These are phyloP conservation scores for Cromileptes altivelis DNA, from an alignment of 2,113 vertebrate species.

Conservation along the genomic window DNA sequence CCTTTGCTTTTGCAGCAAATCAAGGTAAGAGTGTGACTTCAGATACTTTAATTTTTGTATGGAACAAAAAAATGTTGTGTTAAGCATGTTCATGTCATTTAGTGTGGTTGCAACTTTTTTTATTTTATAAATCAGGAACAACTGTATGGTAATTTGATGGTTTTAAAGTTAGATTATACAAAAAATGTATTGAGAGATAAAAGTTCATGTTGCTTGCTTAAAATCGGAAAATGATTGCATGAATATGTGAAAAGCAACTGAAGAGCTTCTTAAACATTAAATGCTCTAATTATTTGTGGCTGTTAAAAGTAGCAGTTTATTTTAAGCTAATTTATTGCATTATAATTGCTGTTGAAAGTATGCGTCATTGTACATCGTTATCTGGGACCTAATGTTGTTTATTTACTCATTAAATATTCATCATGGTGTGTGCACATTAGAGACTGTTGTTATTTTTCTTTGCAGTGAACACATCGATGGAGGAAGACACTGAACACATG, in stretches of 20 bases:
- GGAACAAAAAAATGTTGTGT: neutral
- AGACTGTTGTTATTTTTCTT: slow-evolving; percentile 60
- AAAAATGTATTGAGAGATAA: neutral
- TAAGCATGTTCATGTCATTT: neutral
- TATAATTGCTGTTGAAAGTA: neutral
- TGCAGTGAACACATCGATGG: slow-evolving; percentile 53
- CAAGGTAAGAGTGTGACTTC: slow-evolving; percentile 65
- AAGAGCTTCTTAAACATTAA: neutral
- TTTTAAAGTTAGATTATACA: neutral
- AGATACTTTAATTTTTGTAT: neutral
- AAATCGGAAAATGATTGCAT: neutral
- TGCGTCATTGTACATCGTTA: neutral
- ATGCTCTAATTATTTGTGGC: neutral
- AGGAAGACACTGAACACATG: slow-evolving; percentile 45
- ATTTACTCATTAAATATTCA: neutral
- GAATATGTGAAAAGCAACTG: neutral
- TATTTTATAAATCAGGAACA: neutral
- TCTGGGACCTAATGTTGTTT: neutral
- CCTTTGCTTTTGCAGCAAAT: slow-evolving; percentile 14
- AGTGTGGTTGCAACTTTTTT: neutral
- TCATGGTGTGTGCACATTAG: slow-evolving; percentile 37
- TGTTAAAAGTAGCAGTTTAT: neutral
- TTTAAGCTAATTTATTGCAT: neutral
- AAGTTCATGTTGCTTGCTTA: neutral
- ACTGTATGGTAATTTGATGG: neutral